These are phyloP conservation scores for Drosophila vallismaia DNA, from an alignment of 2,888 invertebrate species.

Conservation along the genomic window DNA sequence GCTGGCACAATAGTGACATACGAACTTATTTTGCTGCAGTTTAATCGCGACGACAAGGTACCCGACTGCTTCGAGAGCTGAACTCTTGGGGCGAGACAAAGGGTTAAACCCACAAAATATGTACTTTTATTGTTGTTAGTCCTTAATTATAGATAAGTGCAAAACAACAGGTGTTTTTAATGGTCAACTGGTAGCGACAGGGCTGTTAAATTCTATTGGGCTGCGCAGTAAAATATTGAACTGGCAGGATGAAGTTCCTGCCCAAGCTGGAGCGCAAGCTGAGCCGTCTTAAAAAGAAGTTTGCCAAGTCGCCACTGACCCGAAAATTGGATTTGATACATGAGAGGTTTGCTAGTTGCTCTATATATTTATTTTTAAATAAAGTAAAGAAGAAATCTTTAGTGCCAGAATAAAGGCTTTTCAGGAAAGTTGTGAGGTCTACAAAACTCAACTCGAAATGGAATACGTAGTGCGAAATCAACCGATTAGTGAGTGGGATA, in stretches of 20 bases:
- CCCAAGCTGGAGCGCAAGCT: conserved; percentile 55
- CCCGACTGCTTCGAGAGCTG: conserved; percentile 64
- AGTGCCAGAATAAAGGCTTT: conserved; percentile 53
- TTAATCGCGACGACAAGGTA: conserved; percentile 83
- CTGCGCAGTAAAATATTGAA: conserved; percentile 11
- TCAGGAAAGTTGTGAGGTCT: conserved; percentile 44
- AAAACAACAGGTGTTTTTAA: conserved; percentile 69
- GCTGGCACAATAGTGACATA: conserved; percentile 86
- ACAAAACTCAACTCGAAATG: conserved; percentile 37
- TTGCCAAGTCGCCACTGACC: conserved; percentile 38
- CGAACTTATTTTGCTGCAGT: conserved; percentile 86
- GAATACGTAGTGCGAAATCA: conserved; percentile 31
- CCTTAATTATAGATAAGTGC: conserved; percentile 66
- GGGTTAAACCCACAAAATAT: conserved; percentile 37
- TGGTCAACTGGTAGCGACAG: conserved; percentile 27
- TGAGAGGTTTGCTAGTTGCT: conserved; percentile 44
- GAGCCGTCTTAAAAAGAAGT: conserved; percentile 46
- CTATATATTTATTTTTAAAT: too few species aligned
- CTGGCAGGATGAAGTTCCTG: conserved; percentile 60
- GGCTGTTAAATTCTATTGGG: not conserved
- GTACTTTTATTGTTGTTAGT: conserved; percentile 30
- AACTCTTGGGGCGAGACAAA: conserved; percentile 9
- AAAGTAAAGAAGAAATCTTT: not conserved
- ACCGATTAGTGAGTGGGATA: conserved; percentile 21
- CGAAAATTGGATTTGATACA: conserved; percentile 58